Evolutionary conservation across 2,888 invertebrate species (phyloP).

Genomic region (Clepsis dumicolana): DNA sequence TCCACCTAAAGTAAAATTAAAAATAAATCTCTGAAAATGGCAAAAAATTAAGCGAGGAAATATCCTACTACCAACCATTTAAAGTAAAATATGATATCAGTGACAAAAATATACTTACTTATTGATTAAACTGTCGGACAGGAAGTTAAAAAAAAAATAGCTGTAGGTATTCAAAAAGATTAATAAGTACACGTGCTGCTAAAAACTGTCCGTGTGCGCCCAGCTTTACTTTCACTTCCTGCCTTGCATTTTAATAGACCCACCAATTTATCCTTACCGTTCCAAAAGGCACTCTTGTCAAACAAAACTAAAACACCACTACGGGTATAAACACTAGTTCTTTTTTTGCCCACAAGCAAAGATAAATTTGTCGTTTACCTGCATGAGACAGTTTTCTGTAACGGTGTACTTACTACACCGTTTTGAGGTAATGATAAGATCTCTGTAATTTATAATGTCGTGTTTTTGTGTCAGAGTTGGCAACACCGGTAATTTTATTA

Average conservation of each 20-base stretch:
- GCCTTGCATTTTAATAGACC: constrained; percentile 15
- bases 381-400: constrained; percentile 42
- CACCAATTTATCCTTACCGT: constrained; percentile 7
- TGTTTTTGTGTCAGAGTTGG: constrained; percentile 37
- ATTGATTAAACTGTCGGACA: background rate
- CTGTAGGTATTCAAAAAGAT: too few species aligned
- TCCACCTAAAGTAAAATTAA: too few species aligned
- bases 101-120: too few species aligned
- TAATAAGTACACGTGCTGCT: background rate
- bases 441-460: constrained; percentile 42
- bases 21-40: too few species aligned
- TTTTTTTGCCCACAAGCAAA: constrained; percentile 11
- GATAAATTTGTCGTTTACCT: constrained; percentile 27
- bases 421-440: constrained; percentile 44
- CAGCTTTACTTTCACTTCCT: constrained; percentile 49
- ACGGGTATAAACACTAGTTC: constrained; percentile 4
- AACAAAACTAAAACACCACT: constrained; percentile 1
- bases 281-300: background rate
- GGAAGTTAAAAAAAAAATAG: background rate
- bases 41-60: too few species aligned
- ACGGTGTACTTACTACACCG: constrained; percentile 41
- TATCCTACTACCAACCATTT: too few species aligned
- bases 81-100: too few species aligned
- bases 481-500: constrained; percentile 39
- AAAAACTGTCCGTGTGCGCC: constrained; percentile 32